These are phyloP conservation scores for Panurus biarmicus DNA, from an alignment of 2,113 vertebrate genomes.

Conservation along the genomic window DNA sequence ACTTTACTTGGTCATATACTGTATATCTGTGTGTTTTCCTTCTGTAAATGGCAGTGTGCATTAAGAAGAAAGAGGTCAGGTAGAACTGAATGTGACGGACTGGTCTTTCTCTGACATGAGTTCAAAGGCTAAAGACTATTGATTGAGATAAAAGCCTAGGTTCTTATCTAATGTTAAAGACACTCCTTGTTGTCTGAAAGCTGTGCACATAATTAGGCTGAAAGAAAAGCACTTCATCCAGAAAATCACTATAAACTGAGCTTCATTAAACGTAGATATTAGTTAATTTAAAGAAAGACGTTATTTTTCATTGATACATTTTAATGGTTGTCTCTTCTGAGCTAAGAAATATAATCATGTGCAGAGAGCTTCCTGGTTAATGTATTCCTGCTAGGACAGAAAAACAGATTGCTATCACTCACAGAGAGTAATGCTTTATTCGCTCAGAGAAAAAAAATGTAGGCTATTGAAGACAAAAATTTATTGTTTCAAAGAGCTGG, in stretches of 20 bases:
- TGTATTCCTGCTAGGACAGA: conserved; percentile 52
- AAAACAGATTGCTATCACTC: conserved; percentile 65
- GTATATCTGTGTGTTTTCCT: conserved; percentile 52
- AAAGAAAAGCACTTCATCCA: conserved; percentile 68
- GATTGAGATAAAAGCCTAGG: conserved; percentile 81
- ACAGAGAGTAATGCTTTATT: conserved; percentile 25
- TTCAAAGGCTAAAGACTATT: conserved; percentile 87
- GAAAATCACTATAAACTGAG: conserved; percentile 71
- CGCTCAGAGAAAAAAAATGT: not conserved
- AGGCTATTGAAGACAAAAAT: conserved; percentile 10
- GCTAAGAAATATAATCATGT: conserved; percentile 64
- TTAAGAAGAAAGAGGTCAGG: conserved; percentile 76
- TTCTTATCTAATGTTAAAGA: conserved; percentile 81
- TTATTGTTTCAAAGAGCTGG: conserved; percentile 10
- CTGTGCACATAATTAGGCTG: conserved; percentile 73
- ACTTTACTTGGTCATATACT: conserved; percentile 39
- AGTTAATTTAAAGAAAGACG: conserved; percentile 70
- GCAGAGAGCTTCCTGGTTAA: conserved; percentile 42
- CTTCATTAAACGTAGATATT: conserved; percentile 74
- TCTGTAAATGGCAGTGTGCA: conserved; percentile 69
- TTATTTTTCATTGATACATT: conserved; percentile 72
- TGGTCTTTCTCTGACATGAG: conserved; percentile 71
- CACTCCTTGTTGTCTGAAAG: conserved; percentile 77
- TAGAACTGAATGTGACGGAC: conserved; percentile 73
- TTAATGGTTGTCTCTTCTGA: conserved; percentile 65